These are phyloP conservation scores for Glossosoma conforme DNA, from an alignment of 1,140 invertebrate species.

Conservation along the genomic window DNA sequence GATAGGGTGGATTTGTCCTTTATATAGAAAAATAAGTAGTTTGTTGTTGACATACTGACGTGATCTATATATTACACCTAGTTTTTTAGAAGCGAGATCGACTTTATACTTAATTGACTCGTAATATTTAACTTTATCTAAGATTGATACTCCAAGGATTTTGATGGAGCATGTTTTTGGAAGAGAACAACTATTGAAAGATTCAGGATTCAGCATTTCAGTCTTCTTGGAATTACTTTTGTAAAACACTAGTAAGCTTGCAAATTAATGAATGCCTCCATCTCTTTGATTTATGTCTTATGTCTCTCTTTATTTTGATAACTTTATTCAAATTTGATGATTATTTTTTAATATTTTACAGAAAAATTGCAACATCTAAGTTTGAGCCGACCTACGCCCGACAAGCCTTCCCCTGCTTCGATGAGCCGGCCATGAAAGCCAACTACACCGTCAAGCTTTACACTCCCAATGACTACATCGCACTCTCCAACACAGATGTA, in stretches of 20 bases:
- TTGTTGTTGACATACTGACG: too few species aligned
- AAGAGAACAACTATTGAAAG: too few species aligned
- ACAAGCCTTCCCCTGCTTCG: conserved; percentile 90
- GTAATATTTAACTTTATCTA: too few species aligned
- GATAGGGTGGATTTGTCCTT: too few species aligned
- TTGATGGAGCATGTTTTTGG: too few species aligned
- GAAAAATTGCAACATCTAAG: conserved; percentile 81
- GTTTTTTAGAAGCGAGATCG: too few species aligned
- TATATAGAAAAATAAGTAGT: too few species aligned
- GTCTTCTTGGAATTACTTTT: too few species aligned
- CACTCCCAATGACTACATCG: conserved; percentile 63
- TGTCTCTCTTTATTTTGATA: not conserved
- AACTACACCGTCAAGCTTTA: conserved; percentile 75
- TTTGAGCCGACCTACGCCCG: conserved; percentile 92
- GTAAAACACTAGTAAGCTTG: conserved; percentile 14
- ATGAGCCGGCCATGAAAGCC: conserved; percentile 92
- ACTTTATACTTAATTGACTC: too few species aligned
- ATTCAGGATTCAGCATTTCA: too few species aligned
- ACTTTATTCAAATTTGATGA: conserved; percentile 1
- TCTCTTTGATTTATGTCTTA: conserved; percentile 2
- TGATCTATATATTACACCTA: too few species aligned
- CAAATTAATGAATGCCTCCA: conserved; percentile 10
- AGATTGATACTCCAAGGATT: too few species aligned
- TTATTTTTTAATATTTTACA: conserved; percentile 50
- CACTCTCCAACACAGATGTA: conserved; percentile 78